phyloP scores from a whole-genome alignment of 30 jellyfish, hydroid and myxozoan genomes.

The Cassiopea xamachana region DNA sequence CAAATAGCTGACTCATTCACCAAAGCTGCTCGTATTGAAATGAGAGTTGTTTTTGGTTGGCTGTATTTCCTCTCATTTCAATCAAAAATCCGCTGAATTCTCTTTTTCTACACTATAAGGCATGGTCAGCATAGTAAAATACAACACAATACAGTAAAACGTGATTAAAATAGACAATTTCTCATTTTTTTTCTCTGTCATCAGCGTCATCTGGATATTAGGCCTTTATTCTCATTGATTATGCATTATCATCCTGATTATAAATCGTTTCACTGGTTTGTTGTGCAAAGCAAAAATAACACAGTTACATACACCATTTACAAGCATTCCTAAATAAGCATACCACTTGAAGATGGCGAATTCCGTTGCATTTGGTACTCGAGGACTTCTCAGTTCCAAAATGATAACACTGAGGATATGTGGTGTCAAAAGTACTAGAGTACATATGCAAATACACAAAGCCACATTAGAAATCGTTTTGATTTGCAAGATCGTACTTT shows the following conservation, averaged over 20 bases:
- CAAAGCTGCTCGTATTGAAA: no score
- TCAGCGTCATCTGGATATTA: neutral
- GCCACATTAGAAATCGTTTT: constrained; percentile 10
- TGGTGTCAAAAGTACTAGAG: neutral
- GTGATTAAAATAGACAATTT: no score
- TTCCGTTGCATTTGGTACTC: neutral
- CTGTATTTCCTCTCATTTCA: no score
- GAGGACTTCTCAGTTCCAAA: neutral
- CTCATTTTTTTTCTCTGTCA: no score
- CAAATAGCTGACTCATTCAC: no score
- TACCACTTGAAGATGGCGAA: neutral
- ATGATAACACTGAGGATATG: neutral
- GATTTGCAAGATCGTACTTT: neutral
- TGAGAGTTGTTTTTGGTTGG: no score
- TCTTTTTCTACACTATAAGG: no score
- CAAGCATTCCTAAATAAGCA: neutral
- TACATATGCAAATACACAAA: neutral
- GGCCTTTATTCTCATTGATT: neutral
- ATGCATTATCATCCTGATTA: neutral
- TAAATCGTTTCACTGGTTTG: neutral
- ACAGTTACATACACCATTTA: neutral
- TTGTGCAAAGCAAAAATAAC: neutral
- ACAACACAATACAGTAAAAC: no score
- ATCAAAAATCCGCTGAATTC: no score
- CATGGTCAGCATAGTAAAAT: no score